phyloP scores from a whole-genome alignment of 2,888 invertebrate genomes.

The Keiferia lycopersicella region DNA sequence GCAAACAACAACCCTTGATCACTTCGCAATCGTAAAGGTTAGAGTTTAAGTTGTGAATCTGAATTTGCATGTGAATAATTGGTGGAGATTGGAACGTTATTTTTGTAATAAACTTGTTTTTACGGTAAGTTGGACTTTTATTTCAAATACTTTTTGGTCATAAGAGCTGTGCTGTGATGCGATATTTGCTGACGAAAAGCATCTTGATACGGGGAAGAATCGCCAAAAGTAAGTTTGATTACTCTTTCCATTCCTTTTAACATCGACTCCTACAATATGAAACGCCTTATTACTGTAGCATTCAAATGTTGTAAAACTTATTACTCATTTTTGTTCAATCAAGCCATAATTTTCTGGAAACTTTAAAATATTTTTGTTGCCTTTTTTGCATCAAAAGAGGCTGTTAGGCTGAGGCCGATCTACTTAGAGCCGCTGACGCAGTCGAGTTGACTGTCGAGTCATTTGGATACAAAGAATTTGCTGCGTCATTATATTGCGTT shows the following conservation, averaged over 20 bases:
- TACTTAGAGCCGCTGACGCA: constrained; percentile 5
- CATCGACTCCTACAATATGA: too few species aligned
- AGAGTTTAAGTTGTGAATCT: too few species aligned
- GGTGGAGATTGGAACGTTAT: neutral
- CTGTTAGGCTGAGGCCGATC: neutral
- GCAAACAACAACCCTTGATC: constrained; percentile 74
- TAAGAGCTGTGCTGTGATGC: too few species aligned
- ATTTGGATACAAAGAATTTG: neutral
- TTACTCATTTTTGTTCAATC: neutral
- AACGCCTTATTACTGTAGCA: too few species aligned
- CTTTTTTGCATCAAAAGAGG: neutral
- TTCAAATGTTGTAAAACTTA: neutral
- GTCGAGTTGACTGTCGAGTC: neutral
- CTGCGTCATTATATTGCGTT: constrained; percentile 6
- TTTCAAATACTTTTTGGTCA: neutral
- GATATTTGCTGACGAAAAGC: neutral
- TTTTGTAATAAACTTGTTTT: neutral
- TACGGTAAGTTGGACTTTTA: neutral
- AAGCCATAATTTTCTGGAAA: neutral
- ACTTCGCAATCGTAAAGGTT: too few species aligned
- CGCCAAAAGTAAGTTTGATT: too few species aligned
- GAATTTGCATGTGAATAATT: neutral
- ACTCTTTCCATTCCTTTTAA: too few species aligned
- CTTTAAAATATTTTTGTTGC: neutral
- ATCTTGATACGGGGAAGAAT: too few species aligned